phyloP scores from a whole-genome alignment of 2,888 invertebrate genomes.

The Parasteatoda lunata region DNA sequence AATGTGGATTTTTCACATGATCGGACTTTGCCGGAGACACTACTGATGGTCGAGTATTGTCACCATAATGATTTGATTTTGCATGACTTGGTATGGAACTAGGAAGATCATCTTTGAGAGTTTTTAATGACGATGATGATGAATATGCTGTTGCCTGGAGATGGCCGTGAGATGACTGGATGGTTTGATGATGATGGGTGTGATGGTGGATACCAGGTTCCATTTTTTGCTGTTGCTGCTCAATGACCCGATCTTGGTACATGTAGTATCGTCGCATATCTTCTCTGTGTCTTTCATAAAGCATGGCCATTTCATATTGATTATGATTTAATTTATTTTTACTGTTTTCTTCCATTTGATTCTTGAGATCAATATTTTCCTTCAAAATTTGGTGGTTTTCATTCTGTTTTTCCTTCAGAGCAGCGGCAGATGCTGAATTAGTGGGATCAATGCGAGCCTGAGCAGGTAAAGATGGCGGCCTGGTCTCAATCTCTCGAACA shows the following conservation, averaged over 20 bases:
- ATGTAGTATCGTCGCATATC: slow-evolving; percentile 73
- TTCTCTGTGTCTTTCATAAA: slow-evolving; percentile 71
- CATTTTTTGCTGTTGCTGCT: slow-evolving; percentile 66
- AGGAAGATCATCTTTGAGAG: slow-evolving; percentile 58
- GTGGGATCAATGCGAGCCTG: slow-evolving; percentile 55
- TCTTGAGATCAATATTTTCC: slow-evolving; percentile 75
- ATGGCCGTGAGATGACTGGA: slow-evolving; percentile 39
- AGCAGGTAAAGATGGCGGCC: slow-evolving; percentile 65
- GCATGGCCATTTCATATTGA: slow-evolving; percentile 69
- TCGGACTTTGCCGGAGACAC: slow-evolving; percentile 63
- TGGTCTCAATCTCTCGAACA: slow-evolving; percentile 54
- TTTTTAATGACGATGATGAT: slow-evolving; percentile 40
- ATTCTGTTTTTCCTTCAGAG: slow-evolving; percentile 73
- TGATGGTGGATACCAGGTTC: slow-evolving; percentile 65
- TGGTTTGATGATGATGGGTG: slow-evolving; percentile 63
- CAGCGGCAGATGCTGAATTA: slow-evolving; percentile 39
- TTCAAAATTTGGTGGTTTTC: slow-evolving; percentile 75
- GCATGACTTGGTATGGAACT: slow-evolving; percentile 46
- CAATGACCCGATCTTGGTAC: slow-evolving; percentile 68
- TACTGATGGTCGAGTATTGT: slow-evolving; percentile 53
- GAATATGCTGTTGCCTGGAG: slow-evolving; percentile 36
- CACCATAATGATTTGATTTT: slow-evolving; percentile 60
- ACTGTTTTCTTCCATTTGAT: slow-evolving; percentile 73
- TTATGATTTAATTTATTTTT: slow-evolving; percentile 62
- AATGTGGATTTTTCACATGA: slow-evolving; percentile 42